Percentiles rank a stretch among this genome's conserved stretches.
Conservation (phyloP, 2,888 invertebrate species). For the Nephrotoma guestfalica region DNA sequence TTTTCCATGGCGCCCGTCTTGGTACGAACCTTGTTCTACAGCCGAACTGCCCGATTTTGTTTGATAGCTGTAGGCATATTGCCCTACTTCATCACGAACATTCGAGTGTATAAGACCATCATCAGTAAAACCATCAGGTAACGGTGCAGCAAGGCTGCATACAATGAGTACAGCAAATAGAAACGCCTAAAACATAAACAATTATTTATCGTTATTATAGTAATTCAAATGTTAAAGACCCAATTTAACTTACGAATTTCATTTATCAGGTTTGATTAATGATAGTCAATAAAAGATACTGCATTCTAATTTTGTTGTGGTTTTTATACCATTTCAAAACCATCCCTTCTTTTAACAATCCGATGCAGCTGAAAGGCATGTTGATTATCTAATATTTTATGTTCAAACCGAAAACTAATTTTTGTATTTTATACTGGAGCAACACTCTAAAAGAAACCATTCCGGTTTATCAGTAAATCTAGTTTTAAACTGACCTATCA, state of each 20-base stretch:
- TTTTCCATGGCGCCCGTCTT: slow-evolving; percentile 7
- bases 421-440: background rate
- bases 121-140: background rate
- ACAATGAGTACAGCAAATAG: background rate
- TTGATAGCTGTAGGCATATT: slow-evolving; percentile 11
- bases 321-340: background rate
- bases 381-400: background rate
- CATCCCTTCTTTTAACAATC: background rate
- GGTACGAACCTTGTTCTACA: slow-evolving; percentile 12
- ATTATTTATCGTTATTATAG: background rate
- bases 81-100: slow-evolving; percentile 11
- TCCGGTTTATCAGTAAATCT: background rate
- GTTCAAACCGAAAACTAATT: background rate
- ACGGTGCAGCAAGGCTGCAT: background rate
- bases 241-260: slow-evolving; percentile 2
- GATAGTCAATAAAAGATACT: background rate
- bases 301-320: background rate
- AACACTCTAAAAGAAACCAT: background rate
- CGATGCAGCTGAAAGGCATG: background rate
- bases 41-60: slow-evolving; percentile 8
- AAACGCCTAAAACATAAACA: background rate
- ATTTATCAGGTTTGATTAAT: background rate
- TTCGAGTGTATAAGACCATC: background rate
- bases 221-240: background rate
- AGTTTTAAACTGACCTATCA: background rate